phyloP scores from a whole-genome alignment of 2,888 invertebrate genomes.

The Drosophila prostipennis region DNA sequence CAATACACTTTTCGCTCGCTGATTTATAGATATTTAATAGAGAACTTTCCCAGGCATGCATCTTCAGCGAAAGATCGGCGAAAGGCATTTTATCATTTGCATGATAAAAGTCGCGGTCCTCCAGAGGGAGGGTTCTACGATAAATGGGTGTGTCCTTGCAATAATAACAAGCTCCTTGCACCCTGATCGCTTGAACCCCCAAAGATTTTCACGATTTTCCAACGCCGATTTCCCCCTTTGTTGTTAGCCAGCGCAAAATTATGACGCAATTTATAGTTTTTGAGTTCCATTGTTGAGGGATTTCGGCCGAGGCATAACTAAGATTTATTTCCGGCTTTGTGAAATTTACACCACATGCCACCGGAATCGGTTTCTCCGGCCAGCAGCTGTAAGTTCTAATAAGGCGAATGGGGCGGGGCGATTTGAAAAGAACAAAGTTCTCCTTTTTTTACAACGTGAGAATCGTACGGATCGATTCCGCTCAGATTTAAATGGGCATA shows the following conservation, averaged over 20 bases:
- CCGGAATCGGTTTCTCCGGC: slow-evolving; percentile 54
- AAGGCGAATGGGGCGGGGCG: slow-evolving; percentile 11
- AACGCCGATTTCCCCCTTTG: slow-evolving; percentile 48
- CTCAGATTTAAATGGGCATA: slow-evolving; percentile 31
- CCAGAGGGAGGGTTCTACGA: neutral
- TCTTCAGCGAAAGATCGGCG: slow-evolving; percentile 15
- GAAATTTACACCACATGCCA: slow-evolving; percentile 68
- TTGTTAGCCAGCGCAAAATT: slow-evolving; percentile 57
- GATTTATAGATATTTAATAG: slow-evolving; percentile 78
- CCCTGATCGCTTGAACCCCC: slow-evolving; percentile 28
- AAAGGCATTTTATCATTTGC: slow-evolving; percentile 42
- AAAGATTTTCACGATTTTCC: slow-evolving; percentile 56
- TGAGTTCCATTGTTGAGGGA: slow-evolving; percentile 38
- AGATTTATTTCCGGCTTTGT: slow-evolving; percentile 78
- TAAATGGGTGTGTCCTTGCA: slow-evolving; percentile 44
- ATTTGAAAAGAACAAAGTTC: slow-evolving; percentile 41
- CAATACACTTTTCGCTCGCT: slow-evolving; percentile 61
- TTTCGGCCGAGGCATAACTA: slow-evolving; percentile 68
- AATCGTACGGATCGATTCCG: slow-evolving; percentile 44
- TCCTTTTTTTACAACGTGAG: slow-evolving; percentile 45
- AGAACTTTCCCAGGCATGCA: slow-evolving; percentile 64
- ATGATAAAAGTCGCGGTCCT: slow-evolving; percentile 43
- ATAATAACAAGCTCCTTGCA: slow-evolving; percentile 50
- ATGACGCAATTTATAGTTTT: slow-evolving; percentile 79
- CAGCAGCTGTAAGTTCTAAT: slow-evolving; percentile 32